Percentiles rank a stretch among this genome's conserved stretches.
These are phyloP conservation scores for Vanessa atalanta DNA, from an alignment of 1,140 invertebrate genomes.

Conservation along the genomic window DNA sequence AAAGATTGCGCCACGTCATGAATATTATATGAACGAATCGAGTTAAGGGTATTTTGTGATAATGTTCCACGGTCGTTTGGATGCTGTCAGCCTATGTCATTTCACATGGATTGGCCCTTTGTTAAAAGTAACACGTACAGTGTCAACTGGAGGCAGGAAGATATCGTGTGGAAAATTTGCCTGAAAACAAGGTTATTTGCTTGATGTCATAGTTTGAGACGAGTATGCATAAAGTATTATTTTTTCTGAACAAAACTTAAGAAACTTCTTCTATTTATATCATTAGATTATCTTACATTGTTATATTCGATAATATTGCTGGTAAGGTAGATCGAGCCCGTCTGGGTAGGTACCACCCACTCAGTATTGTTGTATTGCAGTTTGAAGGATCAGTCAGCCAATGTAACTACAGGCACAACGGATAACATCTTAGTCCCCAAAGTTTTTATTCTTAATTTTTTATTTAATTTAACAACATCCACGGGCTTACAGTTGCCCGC, in stretches of 20 bases:
- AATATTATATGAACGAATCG: conserved; percentile 80
- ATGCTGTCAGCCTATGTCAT: conserved; percentile 79
- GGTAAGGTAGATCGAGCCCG: no score
- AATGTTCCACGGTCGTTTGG: conserved; percentile 76
- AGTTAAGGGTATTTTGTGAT: conserved; percentile 80
- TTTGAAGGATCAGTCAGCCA: no score
- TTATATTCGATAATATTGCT: no score
- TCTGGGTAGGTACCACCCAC: no score
- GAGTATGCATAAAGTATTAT: neutral
- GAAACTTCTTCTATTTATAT: no score
- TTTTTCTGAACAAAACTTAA: neutral
- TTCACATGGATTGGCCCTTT: conserved; percentile 78
- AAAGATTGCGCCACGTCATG: conserved; percentile 79
- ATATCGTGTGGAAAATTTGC: conserved; percentile 71
- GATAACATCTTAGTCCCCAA: no score
- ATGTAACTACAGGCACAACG: no score
- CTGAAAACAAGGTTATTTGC: conserved; percentile 44
- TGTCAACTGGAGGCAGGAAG: conserved; percentile 61
- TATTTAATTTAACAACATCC: no score
- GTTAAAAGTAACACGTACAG: conserved; percentile 79
- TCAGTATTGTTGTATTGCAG: no score
- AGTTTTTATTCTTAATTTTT: no score
- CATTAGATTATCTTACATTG: no score
- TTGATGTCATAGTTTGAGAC: conserved; percentile 21
- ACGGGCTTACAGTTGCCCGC: no score